phyloP scores from a whole-genome alignment of 2,113 vertebrate species.

The Nycticorax nycticorax region DNA sequence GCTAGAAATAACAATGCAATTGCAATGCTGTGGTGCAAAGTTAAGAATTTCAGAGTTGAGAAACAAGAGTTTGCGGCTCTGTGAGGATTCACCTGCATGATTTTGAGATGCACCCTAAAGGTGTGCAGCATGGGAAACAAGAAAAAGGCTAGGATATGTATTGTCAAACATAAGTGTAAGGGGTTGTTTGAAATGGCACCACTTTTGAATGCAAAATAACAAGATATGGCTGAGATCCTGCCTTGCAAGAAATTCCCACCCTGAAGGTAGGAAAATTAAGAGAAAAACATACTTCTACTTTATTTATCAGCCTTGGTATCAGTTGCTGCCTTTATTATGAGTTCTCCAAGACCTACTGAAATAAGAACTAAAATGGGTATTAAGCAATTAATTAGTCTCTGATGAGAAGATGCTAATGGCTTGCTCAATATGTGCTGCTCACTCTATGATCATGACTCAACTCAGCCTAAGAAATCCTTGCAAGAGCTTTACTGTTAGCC shows the following conservation, averaged over 20 bases:
- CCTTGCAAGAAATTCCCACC: background rate
- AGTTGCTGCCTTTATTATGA: background rate
- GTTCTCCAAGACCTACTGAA: background rate
- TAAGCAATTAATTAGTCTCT: constrained; percentile 1
- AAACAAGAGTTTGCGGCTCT: background rate
- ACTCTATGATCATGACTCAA: background rate
- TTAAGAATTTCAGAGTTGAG: background rate
- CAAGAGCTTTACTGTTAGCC: background rate
- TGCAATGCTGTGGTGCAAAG: background rate
- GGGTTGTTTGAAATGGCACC: background rate
- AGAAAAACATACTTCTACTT: background rate
- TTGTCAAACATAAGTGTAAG: background rate
- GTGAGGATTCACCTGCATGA: background rate
- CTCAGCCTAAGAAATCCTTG: background rate
- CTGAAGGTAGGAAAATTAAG: background rate
- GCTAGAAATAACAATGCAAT: constrained; percentile 18
- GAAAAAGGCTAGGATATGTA: background rate
- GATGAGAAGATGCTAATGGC: background rate
- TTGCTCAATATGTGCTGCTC: background rate
- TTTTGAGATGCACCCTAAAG: background rate
- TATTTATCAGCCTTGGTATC: background rate
- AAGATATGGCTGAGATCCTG: background rate
- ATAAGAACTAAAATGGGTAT: background rate
- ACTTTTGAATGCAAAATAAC: background rate
- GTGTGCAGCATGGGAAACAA: background rate